Conservation (phyloP, 2,888 invertebrate species). For the Cactoblastis cactorum region DNA sequence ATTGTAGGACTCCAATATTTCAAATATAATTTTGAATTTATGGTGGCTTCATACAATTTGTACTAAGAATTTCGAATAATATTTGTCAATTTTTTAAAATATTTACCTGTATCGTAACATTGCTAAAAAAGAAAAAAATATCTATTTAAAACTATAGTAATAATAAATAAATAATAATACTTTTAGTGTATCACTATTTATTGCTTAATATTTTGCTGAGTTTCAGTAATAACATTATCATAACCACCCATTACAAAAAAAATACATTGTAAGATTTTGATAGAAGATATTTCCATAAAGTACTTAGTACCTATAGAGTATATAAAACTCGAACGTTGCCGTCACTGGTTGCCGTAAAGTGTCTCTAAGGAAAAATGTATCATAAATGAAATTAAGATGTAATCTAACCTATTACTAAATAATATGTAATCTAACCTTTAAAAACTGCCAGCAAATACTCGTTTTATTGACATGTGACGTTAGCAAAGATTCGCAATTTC, state of each 20-base stretch:
- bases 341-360: too few species aligned
- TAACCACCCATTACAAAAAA: constrained; percentile 31
- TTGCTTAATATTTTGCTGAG: constrained; percentile 5
- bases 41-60: background rate
- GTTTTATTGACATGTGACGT: too few species aligned
- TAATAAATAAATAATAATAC: background rate
- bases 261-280: constrained; percentile 18
- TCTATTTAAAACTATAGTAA: background rate
- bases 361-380: too few species aligned
- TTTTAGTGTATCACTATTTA: background rate
- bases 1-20: background rate
- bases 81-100: too few species aligned
- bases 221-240: constrained; percentile 32
- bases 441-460: too few species aligned
- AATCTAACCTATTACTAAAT: too few species aligned
- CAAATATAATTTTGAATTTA: background rate
- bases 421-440: too few species aligned
- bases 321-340: too few species aligned
- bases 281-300: constrained; percentile 27
- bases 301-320: too few species aligned
- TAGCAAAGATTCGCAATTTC: too few species aligned
- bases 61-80: too few species aligned
- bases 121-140: background rate
- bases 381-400: too few species aligned
- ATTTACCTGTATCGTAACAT: background rate